Percentiles rank a stretch among this genome's conserved stretches.
These are phyloP conservation scores for Colletes latitarsis DNA, from an alignment of 1,140 invertebrate species.

Conservation along the genomic window DNA sequence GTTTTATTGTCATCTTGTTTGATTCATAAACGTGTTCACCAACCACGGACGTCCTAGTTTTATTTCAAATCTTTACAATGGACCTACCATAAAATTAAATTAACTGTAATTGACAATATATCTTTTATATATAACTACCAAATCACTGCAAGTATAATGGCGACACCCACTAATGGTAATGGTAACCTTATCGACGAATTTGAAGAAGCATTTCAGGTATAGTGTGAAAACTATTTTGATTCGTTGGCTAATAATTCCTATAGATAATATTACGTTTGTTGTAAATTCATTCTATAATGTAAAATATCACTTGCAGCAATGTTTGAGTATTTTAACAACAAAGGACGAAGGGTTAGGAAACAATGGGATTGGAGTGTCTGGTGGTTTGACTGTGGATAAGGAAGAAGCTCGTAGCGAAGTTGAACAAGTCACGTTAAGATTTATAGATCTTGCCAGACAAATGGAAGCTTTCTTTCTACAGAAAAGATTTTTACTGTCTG, in stretches of 20 bases:
- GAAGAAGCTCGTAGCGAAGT: conserved; percentile 92
- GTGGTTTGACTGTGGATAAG: conserved; percentile 85
- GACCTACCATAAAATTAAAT: not conserved
- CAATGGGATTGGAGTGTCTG: conserved; percentile 74
- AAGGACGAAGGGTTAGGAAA: conserved; percentile 90
- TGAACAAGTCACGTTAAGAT: conserved; percentile 90
- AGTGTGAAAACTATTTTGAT: conserved; percentile 6
- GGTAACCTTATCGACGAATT: conserved; percentile 92
- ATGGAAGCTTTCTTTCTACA: conserved; percentile 97
- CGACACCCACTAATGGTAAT: conserved; percentile 89
- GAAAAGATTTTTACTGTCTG: conserved; percentile 93
- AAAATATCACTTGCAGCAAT: conserved; percentile 84
- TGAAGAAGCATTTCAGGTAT: conserved; percentile 91
- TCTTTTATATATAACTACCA: conserved; percentile 16
- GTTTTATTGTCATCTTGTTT: conserved; percentile 4
- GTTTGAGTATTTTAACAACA: conserved; percentile 88
- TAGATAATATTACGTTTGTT: not conserved
- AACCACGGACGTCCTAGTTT: not conserved
- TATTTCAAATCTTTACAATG: not conserved
- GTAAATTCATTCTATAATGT: not conserved
- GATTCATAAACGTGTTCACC: not conserved
- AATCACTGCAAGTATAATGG: conserved; percentile 81
- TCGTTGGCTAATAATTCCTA: not conserved
- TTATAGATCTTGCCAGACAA: conserved; percentile 94
- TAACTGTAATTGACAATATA: conserved; percentile 2